phyloP scores from a whole-genome alignment of 2,113 vertebrate species.

The Heloderma charlesbogerti region DNA sequence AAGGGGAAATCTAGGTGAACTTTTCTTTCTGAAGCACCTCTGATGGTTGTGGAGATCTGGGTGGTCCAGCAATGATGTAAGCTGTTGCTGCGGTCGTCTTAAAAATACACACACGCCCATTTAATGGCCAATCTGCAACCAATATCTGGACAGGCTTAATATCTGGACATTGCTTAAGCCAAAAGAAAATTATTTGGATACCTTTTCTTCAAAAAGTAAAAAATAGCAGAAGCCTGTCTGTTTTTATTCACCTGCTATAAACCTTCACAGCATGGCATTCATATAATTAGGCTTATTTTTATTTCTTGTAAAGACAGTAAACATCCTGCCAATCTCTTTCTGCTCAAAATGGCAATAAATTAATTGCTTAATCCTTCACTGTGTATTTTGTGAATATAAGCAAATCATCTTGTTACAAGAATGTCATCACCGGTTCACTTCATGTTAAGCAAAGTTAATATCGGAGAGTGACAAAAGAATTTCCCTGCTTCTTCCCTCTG shows the following conservation, averaged over 20 bases:
- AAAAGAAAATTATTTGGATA: not conserved
- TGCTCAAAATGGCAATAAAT: not conserved
- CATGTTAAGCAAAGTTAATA: not conserved
- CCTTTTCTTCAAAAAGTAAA: not conserved
- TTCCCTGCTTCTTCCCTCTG: not conserved
- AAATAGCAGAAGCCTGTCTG: not conserved
- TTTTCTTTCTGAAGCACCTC: not conserved
- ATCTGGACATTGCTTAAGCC: too few relatives aligned
- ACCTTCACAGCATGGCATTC: not conserved
- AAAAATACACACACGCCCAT: not conserved
- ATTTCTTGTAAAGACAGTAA: not conserved
- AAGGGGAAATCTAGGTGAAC: not conserved
- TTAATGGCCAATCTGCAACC: not conserved
- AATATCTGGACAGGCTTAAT: not conserved
- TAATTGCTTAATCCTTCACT: not conserved
- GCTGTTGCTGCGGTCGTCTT: not conserved
- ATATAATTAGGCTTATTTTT: not conserved
- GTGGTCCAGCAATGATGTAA: not conserved
- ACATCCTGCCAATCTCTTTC: fast-evolving
- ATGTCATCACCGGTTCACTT: not conserved
- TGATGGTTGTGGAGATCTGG: not conserved
- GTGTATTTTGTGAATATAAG: not conserved
- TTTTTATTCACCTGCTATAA: not conserved
- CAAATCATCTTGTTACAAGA: not conserved
- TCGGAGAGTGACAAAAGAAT: not conserved